A percentile compares a stretch with the other conserved stretches of the same genome.
Evolutionary conservation across 2,888 invertebrate species (phyloP).

Genomic region (Linhomoeus sp.): DNA sequence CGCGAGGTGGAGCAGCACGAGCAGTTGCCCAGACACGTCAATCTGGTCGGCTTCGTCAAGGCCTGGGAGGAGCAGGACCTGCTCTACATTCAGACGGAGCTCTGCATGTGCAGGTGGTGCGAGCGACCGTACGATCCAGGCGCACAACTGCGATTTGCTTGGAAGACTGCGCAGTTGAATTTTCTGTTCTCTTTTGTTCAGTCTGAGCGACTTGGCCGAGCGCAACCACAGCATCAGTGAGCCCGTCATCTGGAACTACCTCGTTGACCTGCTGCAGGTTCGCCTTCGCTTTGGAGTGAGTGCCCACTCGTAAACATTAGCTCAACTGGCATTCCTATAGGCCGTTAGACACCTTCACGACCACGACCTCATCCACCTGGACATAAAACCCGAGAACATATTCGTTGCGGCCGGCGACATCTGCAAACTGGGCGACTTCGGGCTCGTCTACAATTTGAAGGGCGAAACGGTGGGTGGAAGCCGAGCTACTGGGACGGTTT

Average conservation of each 20-base stretch:
- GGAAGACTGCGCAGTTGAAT: too few species aligned
- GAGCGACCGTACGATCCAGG: too few species aligned
- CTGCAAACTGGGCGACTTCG: conserved; percentile 56
- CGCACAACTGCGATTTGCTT: too few species aligned
- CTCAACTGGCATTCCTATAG: conserved; percentile 3
- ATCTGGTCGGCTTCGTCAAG: conserved; percentile 44
- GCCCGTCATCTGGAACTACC: conserved; percentile 43
- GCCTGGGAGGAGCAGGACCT: conserved; percentile 53
- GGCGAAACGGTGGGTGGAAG: background rate
- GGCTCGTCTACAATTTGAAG: conserved; percentile 44
- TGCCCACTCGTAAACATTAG: background rate
- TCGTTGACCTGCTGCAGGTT: conserved; percentile 41
- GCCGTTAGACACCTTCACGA: conserved; percentile 45
- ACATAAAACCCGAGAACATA: conserved; percentile 57
- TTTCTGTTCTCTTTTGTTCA: conserved; percentile 13
- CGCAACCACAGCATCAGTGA: conserved; percentile 41
- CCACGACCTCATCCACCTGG: conserved; percentile 47
- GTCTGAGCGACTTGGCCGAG: conserved; percentile 40
- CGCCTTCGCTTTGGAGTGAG: conserved; percentile 1
- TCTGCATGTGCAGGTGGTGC: conserved; percentile 40
- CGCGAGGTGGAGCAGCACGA: conserved; percentile 40
- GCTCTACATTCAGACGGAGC: conserved; percentile 49
- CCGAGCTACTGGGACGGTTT: background rate
- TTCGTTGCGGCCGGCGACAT: conserved; percentile 43
- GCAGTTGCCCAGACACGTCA: conserved; percentile 44